Evolutionary conservation across 1,140 invertebrate species (phyloP), one percentile per base, ranked within the genome.

Genomic region (Pachypeltis micranthus): DNA sequence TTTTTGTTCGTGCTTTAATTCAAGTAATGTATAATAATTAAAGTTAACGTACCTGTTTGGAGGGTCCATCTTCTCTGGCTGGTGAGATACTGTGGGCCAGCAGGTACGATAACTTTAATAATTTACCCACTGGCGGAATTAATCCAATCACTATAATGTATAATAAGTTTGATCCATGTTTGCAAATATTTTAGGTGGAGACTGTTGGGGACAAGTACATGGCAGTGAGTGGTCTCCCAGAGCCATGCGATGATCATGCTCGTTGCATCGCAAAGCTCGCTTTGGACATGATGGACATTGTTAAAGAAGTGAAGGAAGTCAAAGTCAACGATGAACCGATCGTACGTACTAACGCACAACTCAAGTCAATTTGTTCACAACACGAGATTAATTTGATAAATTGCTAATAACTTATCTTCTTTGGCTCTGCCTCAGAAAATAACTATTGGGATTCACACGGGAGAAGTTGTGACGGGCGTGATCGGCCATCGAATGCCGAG

Each of bases 201-300:
- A 99, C 96, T n/a, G 91, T 98, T 23, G 95, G 95, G 68, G 96
- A 98, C 76, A 98, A 97, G 74, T 99, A 98, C 75, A 98, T 99
- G 95, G 93, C 94, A 1, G 93, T 98, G 2, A 96, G 93, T 68
- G 96, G 96, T 21, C 78, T 98, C 55, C 96, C 96, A 0, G 94
- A 98, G 71, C 86, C 86, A 16, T 93, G 92, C 74, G 82, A 84
- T 64, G 85, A 85, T 55, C 96, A 99, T 73, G 93, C 95, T 23
- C 85, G 87, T 69, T 94, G 92, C 72, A 96, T 99, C 69, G 93
- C 90, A 0, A 82, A 87, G 56, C 78, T 98, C 19, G 93, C 94
- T 2, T 74, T 98, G 14, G 93, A 97, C 71, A 95, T 98, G 87
- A 93, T 96, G 90, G 93, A 96, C 75, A 81, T 94, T 26, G 88